Percentiles rank a stretch among this genome's conserved stretches.
Conservation (phyloP, 2,888 invertebrate genomes). For the Epinotia brunnichana region DNA sequence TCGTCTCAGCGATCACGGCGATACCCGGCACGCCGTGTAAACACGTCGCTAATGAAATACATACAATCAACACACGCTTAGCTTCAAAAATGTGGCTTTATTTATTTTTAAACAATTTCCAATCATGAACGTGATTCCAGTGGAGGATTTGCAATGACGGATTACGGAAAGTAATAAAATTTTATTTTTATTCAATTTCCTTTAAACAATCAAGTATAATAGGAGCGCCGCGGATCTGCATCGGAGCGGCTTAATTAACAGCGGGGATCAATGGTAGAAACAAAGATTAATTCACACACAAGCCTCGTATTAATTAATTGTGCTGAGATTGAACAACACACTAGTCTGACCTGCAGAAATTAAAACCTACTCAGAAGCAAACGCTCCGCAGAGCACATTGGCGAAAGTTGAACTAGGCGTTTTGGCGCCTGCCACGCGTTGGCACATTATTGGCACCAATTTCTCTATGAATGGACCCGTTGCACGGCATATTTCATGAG, state of each 20-base stretch:
- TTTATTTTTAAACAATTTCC: slow-evolving; percentile 16
- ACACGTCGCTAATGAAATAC: slow-evolving; percentile 26
- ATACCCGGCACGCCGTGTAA: slow-evolving; percentile 26
- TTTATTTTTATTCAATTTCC: slow-evolving; percentile 19
- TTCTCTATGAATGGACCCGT: neutral
- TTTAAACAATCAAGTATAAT: neutral
- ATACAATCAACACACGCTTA: slow-evolving; percentile 29
- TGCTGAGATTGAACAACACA: neutral
- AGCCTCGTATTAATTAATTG: neutral
- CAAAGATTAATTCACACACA: neutral
- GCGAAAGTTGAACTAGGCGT: neutral
- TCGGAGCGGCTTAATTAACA: neutral
- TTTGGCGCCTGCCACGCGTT: neutral
- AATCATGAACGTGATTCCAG: slow-evolving; percentile 15
- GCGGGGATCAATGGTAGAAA: neutral
- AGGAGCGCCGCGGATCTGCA: neutral
- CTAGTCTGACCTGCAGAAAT: neutral
- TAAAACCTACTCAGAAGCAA: neutral
- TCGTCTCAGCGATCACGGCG: slow-evolving; percentile 3
- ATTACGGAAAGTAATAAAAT: slow-evolving; percentile 11
- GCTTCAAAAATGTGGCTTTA: slow-evolving; percentile 24
- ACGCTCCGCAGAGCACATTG: neutral
- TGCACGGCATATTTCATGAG: slow-evolving; percentile 19
- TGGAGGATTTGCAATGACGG: neutral
- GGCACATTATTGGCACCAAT: slow-evolving; percentile 3